Conservation (phyloP, 2,113 vertebrate species). For the Antechinus stuartii region DNA sequence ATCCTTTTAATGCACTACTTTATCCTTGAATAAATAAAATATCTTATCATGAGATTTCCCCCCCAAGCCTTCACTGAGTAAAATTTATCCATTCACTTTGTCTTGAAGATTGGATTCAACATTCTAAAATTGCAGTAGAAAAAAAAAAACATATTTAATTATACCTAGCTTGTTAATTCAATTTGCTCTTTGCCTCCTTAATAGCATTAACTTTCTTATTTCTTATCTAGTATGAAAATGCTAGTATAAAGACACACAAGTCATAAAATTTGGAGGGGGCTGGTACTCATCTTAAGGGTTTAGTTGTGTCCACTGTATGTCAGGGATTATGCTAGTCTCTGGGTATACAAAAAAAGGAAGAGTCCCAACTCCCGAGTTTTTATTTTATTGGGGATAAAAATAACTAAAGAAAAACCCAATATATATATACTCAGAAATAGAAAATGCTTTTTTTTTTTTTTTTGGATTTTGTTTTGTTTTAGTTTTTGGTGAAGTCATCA, state of each 20-base stretch:
- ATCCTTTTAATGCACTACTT: conserved; percentile 51
- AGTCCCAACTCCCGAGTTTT: neutral
- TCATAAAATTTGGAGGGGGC: neutral
- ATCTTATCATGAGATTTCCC: neutral
- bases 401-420: neutral
- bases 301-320: neutral
- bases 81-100: conserved; percentile 48
- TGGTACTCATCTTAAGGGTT: neutral
- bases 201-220: neutral
- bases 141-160: conserved; percentile 48
- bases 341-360: neutral
- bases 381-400: neutral
- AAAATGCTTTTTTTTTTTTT: neutral
- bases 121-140: conserved; percentile 44
- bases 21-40: conserved; percentile 47
- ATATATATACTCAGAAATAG: neutral
- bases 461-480: neutral
- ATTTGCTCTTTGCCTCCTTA: neutral
- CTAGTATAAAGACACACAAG: neutral
- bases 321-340: neutral
- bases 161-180: neutral
- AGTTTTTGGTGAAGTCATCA: neutral
- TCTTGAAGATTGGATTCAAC: conserved; percentile 31
- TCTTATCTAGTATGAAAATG: conserved; percentile 26
- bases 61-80: conserved; percentile 43